Evolutionary conservation across 2,113 vertebrate species (phyloP), one percentile per base, ranked within the genome.

Genomic region (Herpetotheres cachinnans): DNA sequence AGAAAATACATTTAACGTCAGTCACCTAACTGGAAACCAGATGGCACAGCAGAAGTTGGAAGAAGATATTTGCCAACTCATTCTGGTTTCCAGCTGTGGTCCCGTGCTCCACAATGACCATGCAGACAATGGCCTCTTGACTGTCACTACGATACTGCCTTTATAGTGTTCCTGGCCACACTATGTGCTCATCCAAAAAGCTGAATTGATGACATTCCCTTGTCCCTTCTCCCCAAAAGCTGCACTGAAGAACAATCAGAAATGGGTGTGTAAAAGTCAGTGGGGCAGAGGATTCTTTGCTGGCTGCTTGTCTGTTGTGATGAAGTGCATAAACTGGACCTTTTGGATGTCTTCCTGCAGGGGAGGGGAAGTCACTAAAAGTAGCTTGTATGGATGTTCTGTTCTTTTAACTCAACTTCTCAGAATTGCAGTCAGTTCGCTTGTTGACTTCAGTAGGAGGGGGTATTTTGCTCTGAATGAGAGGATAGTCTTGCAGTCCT

Each of bases 41-140:
- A 97, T 96, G 95, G 95, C 86, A 90, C 16, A 67, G 76, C 92
- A 96, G 82, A 96, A 96, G 91, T 16, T 30, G 65, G 81, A 89
- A 72, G 66, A 54, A 42, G 77, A 58, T 58, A 83, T 90, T 85
- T 91, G 62, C 94, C 86, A 89, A 36, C 91, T 93, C 49, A 2
- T 72, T 82, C 72, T 82, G 62, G 49, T 52, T 92, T 92, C 94
- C 94, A 93, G 95, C 86, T 92, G 94, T 72, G 86, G 83, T 89
- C 81, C 61, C 1, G 4, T 91, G 89, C 62, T 82, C 66, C 62
- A 44, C 73, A 54, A 30, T 4, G 59, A 15, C 76, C 13, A 3
- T 13, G 63, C 4, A 13, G 86, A 42, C 30, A 38, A 32, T 14
- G 46, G 83, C 49, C 49, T 63, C 65, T 38, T 38, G 38, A 50